A percentile compares a stretch with the other conserved stretches of the same genome.
Conservation (phyloP, 2,113 vertebrate genomes). For the Boulengeromyrus knoepffleri region DNA sequence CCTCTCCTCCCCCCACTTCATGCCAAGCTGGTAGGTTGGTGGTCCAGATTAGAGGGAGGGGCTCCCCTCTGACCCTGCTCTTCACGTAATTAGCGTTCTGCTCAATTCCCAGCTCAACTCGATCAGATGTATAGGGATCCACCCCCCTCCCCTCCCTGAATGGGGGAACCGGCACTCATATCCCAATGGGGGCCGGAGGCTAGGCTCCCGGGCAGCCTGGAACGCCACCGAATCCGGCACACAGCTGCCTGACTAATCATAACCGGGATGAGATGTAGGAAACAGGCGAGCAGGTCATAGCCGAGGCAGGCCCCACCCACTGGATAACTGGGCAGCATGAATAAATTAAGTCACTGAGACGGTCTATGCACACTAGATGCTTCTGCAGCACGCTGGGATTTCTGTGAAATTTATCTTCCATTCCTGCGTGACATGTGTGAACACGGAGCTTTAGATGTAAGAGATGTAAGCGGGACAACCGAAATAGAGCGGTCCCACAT, state of each 20-base stretch:
- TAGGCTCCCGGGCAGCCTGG: not conserved
- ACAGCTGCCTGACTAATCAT: slow-evolving; percentile 51
- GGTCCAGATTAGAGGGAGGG: slow-evolving; percentile 29
- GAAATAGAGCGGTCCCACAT: not conserved
- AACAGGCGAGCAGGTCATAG: slow-evolving; percentile 37
- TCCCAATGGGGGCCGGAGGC: not conserved
- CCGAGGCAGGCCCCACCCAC: slow-evolving; percentile 33
- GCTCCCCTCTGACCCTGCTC: slow-evolving; percentile 55
- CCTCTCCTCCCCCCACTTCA: not conserved
- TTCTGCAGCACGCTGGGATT: not conserved
- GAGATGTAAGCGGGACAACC: not conserved
- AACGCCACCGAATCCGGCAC: slow-evolving; percentile 8
- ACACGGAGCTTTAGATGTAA: not conserved
- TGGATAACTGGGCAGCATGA: slow-evolving; percentile 11
- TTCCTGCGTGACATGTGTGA: not conserved
- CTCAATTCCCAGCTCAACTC: slow-evolving; percentile 35
- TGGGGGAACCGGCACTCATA: slow-evolving; percentile 31
- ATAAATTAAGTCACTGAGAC: slow-evolving; percentile 15
- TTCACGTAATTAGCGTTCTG: slow-evolving; percentile 64
- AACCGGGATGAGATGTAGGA: slow-evolving; percentile 39
- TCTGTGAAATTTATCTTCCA: not conserved
- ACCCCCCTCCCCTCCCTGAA: slow-evolving; percentile 30
- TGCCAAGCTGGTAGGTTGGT: not conserved
- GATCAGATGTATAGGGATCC: slow-evolving; percentile 47
- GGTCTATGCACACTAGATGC: not conserved